Conservation (phyloP, 1,140 invertebrate genomes). For the Saccostrea echinata region DNA sequence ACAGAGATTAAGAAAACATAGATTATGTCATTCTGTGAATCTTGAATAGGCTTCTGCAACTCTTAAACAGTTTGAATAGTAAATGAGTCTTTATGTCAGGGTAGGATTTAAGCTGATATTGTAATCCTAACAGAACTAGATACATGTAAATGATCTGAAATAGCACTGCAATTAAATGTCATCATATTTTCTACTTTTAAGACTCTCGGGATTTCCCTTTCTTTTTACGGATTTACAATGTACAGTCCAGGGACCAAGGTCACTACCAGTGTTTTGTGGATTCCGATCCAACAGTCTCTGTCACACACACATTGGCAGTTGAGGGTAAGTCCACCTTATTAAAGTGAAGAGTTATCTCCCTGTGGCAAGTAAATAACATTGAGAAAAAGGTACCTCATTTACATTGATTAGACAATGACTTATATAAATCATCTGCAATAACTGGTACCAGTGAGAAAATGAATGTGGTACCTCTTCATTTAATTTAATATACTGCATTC, state of each 20-base stretch:
- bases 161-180: neutral
- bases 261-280: conserved; percentile 37
- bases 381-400: neutral
- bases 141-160: neutral
- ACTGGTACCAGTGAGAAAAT: no score
- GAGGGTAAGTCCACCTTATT: conserved; percentile 16
- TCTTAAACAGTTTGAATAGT: no score
- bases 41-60: no score
- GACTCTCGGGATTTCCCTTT: neutral
- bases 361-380: neutral
- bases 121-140: no score
- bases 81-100: no score
- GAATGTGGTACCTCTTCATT: no score
- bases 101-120: no score
- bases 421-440: no score
- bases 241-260: conserved; percentile 40
- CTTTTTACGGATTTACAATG: neutral
- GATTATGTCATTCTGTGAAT: no score
- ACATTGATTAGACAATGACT: no score
- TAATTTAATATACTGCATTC: no score
- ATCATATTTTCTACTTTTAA: neutral
- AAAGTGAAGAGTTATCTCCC: neutral
- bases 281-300: neutral
- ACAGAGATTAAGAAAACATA: no score
- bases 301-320: conserved; percentile 4